Evolutionary conservation across 2,888 invertebrate genomes (phyloP), one percentile per base, ranked within the genome.

Genomic region (Ornithoptera alexandrae): DNA sequence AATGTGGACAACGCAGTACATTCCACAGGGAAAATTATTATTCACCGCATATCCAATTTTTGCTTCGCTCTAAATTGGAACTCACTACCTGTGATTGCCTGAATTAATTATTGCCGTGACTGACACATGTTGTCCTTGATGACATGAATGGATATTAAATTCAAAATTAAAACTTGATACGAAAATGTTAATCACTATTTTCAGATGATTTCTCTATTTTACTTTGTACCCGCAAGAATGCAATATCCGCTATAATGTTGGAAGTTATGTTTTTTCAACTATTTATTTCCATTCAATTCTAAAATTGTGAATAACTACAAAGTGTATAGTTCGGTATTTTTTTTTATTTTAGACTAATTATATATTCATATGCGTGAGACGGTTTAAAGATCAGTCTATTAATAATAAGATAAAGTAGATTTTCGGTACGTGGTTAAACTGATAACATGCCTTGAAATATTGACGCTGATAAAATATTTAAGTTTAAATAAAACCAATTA

Each of bases 1-100:
- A 92, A 92, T 89, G 89, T 92, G 90, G 90, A 90, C 91, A 92
- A 89, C 89, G 84, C 87, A 86, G 84, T 85, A 81, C 81, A 84
- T 76, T 88, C 90, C 88, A 77, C 77, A 74, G 90, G 91, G 92
- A 89, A 85, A 87, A 89, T 89, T 88, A 90, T 88, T 89, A 92
- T 92, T 91, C 87, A 86, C 84, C 84, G 87, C 88, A 87, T 87
- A 86, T 84, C 85, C 86, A 88, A 87, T 90, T 90, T 92, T 89
- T 89, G 84, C 83, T 78, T 78, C 76, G 76, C 75, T 83, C 86
- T 85, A 88, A 88, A 89, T 90, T 89, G 82, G 84, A 80, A 81
- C 80, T 77, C 78, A 82, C 81, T 67, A 65, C 60, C 71, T 68
- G 67, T 66, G 72, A 72, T 71, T 71, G 71, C 69, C 50, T 69